A percentile compares a stretch with the other conserved stretches of the same genome.
These are phyloP conservation scores for Ericerus pela DNA, from an alignment of 1,140 invertebrate species.

Conservation along the genomic window DNA sequence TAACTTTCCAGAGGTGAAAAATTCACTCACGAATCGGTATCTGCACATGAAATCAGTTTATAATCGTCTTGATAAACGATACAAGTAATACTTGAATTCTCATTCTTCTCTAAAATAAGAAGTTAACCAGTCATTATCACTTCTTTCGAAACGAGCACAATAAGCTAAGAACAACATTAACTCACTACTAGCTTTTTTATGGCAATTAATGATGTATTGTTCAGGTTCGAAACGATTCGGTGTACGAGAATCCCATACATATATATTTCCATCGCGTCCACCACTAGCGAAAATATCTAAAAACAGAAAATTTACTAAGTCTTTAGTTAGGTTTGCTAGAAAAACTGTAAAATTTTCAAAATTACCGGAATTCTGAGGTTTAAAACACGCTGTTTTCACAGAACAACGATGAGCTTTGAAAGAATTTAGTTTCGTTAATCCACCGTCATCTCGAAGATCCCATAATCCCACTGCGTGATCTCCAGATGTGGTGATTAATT, in stretches of 20 bases:
- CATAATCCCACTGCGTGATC: not conserved
- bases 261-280: not conserved
- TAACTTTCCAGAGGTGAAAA: too few relatives aligned
- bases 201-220: too few relatives aligned
- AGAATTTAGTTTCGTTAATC: not conserved
- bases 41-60: not conserved
- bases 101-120: not conserved
- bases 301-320: too few relatives aligned
- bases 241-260: not conserved
- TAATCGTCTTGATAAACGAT: not conserved
- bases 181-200: too few relatives aligned
- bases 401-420: not conserved
- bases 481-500: not conserved
- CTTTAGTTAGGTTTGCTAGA: too few relatives aligned
- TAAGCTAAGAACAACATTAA: too few relatives aligned
- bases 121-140: too few relatives aligned
- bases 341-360: too few relatives aligned
- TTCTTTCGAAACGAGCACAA: too few relatives aligned
- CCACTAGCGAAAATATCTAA: not conserved
- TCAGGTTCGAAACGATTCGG: too few relatives aligned
- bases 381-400: not conserved
- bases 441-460: not conserved
- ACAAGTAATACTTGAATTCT: not conserved
- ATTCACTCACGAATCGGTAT: not conserved
- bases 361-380: not conserved